Base-by-base conservation (phyloP, 2,113 vertebrate genomes). In the Centropus bengalensis region DNA sequence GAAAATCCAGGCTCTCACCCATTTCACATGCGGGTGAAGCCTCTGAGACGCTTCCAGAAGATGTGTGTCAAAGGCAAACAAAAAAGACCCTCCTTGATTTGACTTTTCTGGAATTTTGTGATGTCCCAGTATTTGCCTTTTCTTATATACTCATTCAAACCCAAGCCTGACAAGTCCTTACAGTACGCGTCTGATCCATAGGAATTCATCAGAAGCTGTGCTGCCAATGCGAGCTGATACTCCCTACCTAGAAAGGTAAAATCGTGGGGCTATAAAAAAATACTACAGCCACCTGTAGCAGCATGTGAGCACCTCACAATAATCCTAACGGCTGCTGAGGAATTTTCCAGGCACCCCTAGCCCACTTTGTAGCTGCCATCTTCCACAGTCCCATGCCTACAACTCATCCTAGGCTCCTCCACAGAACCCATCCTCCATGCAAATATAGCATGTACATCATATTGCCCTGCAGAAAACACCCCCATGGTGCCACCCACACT, bases 31-130 rank as follows among this genome's bases (percentile, higher is more conserved):
- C 96, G 93, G 96, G 98, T 49, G 98, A 98, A 81, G 98, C 94
- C 89, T 96, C 97, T 12, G 98, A 98, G 93, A 97, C 97, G 16
- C 93, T 98, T 86, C 98, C 97, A 71, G 97, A 98, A 96, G 97
- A 97, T 66, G 96, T 97, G 86, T 98, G 98, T 91, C 98, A 96
- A 98, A 91, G 44, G 32, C 51, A 81, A 85, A 80, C 1, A 2
- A 45, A 59, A 88, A 89, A 56, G 33, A 17, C 67, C 30, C 33
- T 81, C 28, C 56, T 70, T 52, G 28, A 24, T 70, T 27, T 86
- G 47, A 38, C 62, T 49, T 84, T 42, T 44, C 69, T 59, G 51
- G 36, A 49, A 8, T 47, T 74, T 56, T 63, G 55, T 86, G 28
- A 22, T 89, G 81, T 71, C 71, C 44, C 56, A 49, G 33, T 47